Percentiles rank a stretch among this genome's conserved stretches.
Evolutionary conservation across 2,797 vertebrate genomes (phyloP).

Genomic region (Enteromius unitaeniatus): DNA sequence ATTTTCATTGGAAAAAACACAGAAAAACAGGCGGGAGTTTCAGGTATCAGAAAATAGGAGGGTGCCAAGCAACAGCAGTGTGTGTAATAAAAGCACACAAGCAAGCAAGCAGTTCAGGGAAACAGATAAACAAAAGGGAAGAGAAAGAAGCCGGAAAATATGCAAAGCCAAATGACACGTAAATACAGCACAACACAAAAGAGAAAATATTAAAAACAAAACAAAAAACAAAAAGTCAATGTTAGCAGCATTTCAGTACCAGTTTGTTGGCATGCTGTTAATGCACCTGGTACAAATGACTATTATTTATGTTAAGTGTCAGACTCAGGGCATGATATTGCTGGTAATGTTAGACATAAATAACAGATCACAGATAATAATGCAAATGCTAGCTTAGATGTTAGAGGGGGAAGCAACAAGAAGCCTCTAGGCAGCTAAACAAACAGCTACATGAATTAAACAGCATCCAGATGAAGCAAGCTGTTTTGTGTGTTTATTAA

Average conservation of each 20-base stretch:
- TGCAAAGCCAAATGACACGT: conserved; percentile 41
- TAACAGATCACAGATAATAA: conserved; percentile 11
- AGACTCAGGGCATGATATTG: conserved; percentile 41
- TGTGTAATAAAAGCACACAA: conserved; percentile 28
- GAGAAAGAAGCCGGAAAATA: neutral
- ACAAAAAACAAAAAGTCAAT: conserved; percentile 75
- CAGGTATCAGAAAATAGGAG: conserved; percentile 11
- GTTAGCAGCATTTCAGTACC: conserved; percentile 81
- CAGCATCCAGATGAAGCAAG: conserved; percentile 26
- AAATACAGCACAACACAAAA: conserved; percentile 61
- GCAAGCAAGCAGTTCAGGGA: conserved; percentile 3
- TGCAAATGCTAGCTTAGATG: conserved; percentile 25
- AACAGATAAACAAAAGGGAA: conserved; percentile 12
- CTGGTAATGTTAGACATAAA: conserved; percentile 34
- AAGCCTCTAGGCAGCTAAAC: conserved; percentile 23
- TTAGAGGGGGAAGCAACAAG: conserved; percentile 31
- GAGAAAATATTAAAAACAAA: conserved; percentile 71
- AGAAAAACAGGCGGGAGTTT: conserved; percentile 56
- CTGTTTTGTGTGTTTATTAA: neutral
- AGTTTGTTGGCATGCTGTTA: conserved; percentile 78
- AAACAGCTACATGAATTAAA: conserved; percentile 32
- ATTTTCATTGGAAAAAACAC: conserved; percentile 57
- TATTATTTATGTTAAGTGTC: conserved; percentile 56
- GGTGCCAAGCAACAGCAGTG: conserved; percentile 26
- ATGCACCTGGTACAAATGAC: conserved; percentile 68